Evolutionary conservation across 2,113 vertebrate species (phyloP), one percentile per base, ranked within the genome.

Genomic region (Colius striatus): DNA sequence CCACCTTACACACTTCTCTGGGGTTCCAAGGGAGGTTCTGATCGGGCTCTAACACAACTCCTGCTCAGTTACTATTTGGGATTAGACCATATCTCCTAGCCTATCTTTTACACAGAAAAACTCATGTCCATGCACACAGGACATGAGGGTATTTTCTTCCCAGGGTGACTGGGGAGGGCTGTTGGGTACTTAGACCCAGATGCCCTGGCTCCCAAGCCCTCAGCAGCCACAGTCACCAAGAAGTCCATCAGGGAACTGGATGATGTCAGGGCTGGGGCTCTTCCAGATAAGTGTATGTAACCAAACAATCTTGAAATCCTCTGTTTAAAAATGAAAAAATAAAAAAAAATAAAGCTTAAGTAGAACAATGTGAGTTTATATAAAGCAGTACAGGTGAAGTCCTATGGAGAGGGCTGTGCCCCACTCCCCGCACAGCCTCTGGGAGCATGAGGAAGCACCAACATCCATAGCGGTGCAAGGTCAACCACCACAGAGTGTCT

Each of bases 401-500:
- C 38, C 38, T 11, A 41, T 41, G 38, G 38, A 41, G 38, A 38
- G 25, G 9, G 3, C 32, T 68, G 10, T 1, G 1, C 23, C 18
- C 54, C 1, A 0, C 20, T 73, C 11, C 14, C 14, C 0, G 0
- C 7, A 16, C 0, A 0, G 5, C 3, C 0, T 16, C 16, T 16
- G 4, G 17, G 12, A 82, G 19, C 5, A 1, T 1, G 2, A 61
- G 48, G 38, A 11, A 89, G 41, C 38, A 61, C 7, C 36, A 74
- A 29, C 7, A 71, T 2, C 13, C 34, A 23, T 7, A 1, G 1
- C 1, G 0, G 1, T 1, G 36, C 58, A 73, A 32, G 29, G 58
- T 19, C 1, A 1, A 25, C 6, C 1, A 1, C 9, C 3, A 1
- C 2, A 13, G 19, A 61, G 36, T 51, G 11, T 13, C 38, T 77